Base-by-base conservation (phyloP, 2,888 invertebrate species). In the Congeria kusceri region DNA sequence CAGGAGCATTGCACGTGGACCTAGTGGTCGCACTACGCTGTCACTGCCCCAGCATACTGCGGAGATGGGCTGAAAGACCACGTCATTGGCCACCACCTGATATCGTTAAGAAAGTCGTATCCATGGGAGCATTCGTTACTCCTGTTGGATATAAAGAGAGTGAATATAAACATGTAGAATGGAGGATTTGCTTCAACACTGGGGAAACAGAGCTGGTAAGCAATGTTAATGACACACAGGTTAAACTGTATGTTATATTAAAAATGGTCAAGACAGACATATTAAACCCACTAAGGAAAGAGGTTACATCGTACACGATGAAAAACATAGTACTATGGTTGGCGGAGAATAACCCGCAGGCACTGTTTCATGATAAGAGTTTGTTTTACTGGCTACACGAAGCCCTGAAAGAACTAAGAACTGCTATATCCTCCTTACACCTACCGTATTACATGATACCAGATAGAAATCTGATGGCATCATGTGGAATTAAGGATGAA, bases 301-400 rank as follows among this genome's bases (percentile, higher is more conserved):
- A 67, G 3, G 44, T 67, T 15, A 67, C 67, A 9, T 67, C 67
- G 9, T 67, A 67, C 20, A 23, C 58, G n/a, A 32, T 67, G 58
- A 67, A 67, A 58, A 67, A 67, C 39, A 46, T 67, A 28, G 32
- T 56, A 25, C n/a, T 67, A 1, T 67, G 67, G 67, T 23, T 67
- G 11, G 39, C 57, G 44, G 57, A 67, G 46, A 39, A 27, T 39
- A 28, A 18, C 2, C 39, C 39, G 15, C 39, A 39, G 15, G 3
- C 39, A 39, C 15, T 39, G 39, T 39, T 39, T 15, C 9, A 39
- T 39, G 39, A 39, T 13, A 39, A 15, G 39, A 39, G 13, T 13
- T 39, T 39, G 39, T 39, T 39, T 11, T 15, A 39, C 39, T 39
- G 39, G 39, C 13, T 39, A 13, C 39, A 15, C 15, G 39, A 39